phyloP scores from a whole-genome alignment of 2,888 invertebrate genomes.

The Dyspetes luteomarginatus region DNA sequence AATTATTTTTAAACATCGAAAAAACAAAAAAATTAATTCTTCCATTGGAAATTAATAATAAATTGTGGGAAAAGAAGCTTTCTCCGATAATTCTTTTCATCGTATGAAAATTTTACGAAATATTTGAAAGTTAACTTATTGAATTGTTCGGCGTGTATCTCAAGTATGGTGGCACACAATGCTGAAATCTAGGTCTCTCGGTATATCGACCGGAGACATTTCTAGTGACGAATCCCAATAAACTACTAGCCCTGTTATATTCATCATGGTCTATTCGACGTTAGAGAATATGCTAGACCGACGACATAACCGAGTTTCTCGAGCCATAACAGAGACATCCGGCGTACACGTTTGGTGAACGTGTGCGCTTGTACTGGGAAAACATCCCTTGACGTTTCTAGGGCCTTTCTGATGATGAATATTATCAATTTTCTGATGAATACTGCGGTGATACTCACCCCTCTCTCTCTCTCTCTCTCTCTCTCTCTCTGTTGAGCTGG shows the following conservation, averaged over 20 bases:
- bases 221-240: constrained; percentile 7
- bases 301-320: constrained; percentile 38
- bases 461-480: neutral
- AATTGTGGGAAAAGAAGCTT: no score
- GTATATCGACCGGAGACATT: constrained; percentile 16
- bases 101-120: no score
- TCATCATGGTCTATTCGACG: neutral
- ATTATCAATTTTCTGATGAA: constrained; percentile 63
- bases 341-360: neutral
- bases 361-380: constrained; percentile 13
- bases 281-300: constrained; percentile 19
- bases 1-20: neutral
- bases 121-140: neutral
- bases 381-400: constrained; percentile 38
- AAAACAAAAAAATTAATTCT: neutral
- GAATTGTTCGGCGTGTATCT: neutral
- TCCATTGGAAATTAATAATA: no score
- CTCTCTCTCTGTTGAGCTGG: constrained; percentile 5
- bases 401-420: constrained; percentile 45
- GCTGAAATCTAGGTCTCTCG: constrained; percentile 13
- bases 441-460: constrained; percentile 8
- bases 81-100: no score
- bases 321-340: constrained; percentile 2
- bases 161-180: neutral
- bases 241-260: constrained; percentile 40